Base-by-base conservation (phyloP, 2,113 vertebrate genomes). In the Apteryx owenii region DNA sequence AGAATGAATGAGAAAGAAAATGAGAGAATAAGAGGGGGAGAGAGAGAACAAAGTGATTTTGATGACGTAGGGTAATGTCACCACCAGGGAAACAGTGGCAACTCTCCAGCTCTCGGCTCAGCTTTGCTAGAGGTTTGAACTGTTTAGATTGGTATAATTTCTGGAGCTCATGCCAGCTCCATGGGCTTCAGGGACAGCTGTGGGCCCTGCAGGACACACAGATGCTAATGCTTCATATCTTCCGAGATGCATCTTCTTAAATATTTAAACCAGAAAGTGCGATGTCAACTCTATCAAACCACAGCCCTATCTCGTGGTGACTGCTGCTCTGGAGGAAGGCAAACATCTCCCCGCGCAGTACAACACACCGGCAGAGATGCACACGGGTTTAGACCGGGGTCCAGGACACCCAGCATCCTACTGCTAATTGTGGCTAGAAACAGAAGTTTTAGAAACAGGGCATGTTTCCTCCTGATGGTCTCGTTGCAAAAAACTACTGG, bases 401-500 rank as follows among this genome's bases (percentile, higher is more conserved):
- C 16, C 0, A 2, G 20, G 19, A 51, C 5, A 16, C 28, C 48
- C 8, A 0, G 6, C 2, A 25, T 28, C 64, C 51, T 56, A 12
- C 25, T 46, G 51, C 42, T 68, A 65, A 25, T n/a, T n/a, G 9
- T 1, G 25, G 38, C 29, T 88, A 75, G 3, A 4, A 65, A 61
- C 28, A 66, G 69, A 84, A 94, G 86, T 46, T 80, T 79, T 53
- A 87, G 51, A 53, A 56, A 53, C n/a, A 72, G 48, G 53, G 51
- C 15, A 2, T 56, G n/a, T 81, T 89, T 81, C 42, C 73, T 79
- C 12, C 62, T 58, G 62, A 88, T 31, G 26, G 14, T 68, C 80
- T 76, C 70, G 69, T 40, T 44, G 85, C 70, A 91, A 89, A 96
- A 95, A 82, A 7, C 89, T 91, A 85, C 94, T 79, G 81, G 75